phyloP scores from a whole-genome alignment of 2,113 vertebrate species.

The Peromyscus californicus region DNA sequence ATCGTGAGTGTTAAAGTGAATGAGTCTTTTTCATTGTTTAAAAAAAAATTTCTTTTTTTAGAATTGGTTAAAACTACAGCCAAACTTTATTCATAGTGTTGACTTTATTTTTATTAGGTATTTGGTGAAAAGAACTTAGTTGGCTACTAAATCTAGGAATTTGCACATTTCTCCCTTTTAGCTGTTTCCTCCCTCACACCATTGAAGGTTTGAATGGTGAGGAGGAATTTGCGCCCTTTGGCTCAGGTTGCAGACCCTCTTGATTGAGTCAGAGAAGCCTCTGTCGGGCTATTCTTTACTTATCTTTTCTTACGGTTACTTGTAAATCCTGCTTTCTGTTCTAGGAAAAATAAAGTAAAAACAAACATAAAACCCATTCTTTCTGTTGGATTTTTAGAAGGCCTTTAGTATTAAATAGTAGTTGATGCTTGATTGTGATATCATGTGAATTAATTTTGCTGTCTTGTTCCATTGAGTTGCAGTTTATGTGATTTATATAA shows the following conservation, averaged over 20 bases:
- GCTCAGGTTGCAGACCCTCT: constrained; percentile 90
- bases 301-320: constrained; percentile 87
- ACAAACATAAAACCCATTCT: neutral
- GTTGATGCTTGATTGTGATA: constrained; percentile 58
- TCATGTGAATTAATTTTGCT: constrained; percentile 55
- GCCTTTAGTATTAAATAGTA: constrained; percentile 31
- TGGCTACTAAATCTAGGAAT: constrained; percentile 62
- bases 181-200: constrained; percentile 78
- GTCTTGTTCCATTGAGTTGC: constrained; percentile 48
- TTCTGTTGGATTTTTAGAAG: constrained; percentile 49
- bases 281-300: constrained; percentile 86
- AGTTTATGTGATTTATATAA: constrained; percentile 49
- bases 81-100: constrained; percentile 35
- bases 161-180: constrained; percentile 77
- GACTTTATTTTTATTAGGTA: constrained; percentile 50
- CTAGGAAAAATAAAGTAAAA: constrained; percentile 1
- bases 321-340: constrained; percentile 75
- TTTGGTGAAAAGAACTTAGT: constrained; percentile 69
- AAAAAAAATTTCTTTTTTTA: neutral
- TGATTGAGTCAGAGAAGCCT: constrained; percentile 83
- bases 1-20: constrained; percentile 52
- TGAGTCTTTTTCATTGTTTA: constrained; percentile 45
- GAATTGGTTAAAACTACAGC: constrained; percentile 21
- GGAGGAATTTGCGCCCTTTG: constrained; percentile 87
- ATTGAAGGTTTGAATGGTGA: constrained; percentile 85